Base-by-base conservation (phyloP, 2,113 vertebrate genomes). In the Burhinus oedicnemus region DNA sequence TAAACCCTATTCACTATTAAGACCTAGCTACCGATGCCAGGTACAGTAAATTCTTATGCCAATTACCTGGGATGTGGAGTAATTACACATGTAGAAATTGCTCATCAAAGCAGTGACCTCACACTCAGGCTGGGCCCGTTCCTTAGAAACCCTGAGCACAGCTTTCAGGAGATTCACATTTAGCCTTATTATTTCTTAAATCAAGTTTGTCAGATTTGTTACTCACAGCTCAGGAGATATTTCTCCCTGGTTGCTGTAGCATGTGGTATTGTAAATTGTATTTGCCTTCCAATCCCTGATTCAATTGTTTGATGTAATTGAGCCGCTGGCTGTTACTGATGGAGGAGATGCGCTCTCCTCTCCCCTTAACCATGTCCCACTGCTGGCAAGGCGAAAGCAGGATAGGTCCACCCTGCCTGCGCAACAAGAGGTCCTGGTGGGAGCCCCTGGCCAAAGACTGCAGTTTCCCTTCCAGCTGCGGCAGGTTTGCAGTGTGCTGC, bases 161-260 rank as follows among this genome's bases (percentile, higher is more conserved):
- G 57, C 65, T 87, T 89, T 81, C 55, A 81, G 44, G 16, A 77
- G 68, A 26, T 38, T 86, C 54, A 80, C 25, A 42, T 72, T 80
- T 80, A 87, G 44, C 47, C 40, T 27, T 81, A 30, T 69, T 77
- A 80, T 55, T 87, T 86, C 36, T 92, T 72, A 86, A 77, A 83
- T 64, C 49, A 57, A 54, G 34, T 49, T 83, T 90, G 44, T 38
- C 52, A 83, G 47, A 64, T 92, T 47, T 69, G 29, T 42, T 72
- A 30, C 32, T 54, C 25, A 8, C 13, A 70, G 60, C 21, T 12
- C 60, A 76, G 38, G 29, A 89, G 49, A 70, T 17, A 49, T 87
- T 87, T 75, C 45, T 93, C 45, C 10, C 38, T 42, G 4, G 25
- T n/a, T 83, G 21, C 61, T 71, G 5, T 38, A 34, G 51, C 42